phyloP scores from a whole-genome alignment of 1,140 invertebrate species.

The Epicauta chinensis region DNA sequence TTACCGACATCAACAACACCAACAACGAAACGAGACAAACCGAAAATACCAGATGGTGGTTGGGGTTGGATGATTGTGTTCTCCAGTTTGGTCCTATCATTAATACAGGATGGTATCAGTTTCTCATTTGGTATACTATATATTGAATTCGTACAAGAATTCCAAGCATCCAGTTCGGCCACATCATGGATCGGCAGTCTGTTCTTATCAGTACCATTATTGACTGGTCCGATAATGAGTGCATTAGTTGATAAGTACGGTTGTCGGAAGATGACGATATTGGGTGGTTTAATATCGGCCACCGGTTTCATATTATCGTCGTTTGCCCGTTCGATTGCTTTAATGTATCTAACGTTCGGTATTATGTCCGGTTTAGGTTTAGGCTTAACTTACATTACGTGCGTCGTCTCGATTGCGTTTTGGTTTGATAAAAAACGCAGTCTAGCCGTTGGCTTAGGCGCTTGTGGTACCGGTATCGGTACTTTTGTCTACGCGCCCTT shows the following conservation, averaged over 20 bases:
- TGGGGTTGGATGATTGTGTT: slow-evolving; percentile 88
- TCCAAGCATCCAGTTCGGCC: slow-evolving; percentile 70
- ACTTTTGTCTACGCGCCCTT: slow-evolving; percentile 80
- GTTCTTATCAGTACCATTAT: slow-evolving; percentile 80
- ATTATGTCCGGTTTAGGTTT: slow-evolving; percentile 79
- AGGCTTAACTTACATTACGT: slow-evolving; percentile 82
- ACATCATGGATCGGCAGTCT: slow-evolving; percentile 85
- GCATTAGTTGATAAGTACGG: slow-evolving; percentile 83
- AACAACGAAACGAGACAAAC: slow-evolving; percentile 36
- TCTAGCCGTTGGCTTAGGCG: slow-evolving; percentile 86
- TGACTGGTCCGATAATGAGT: slow-evolving; percentile 81
- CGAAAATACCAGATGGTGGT: slow-evolving; percentile 60
- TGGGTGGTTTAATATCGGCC: slow-evolving; percentile 68
- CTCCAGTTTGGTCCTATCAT: slow-evolving; percentile 76
- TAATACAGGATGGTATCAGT: slow-evolving; percentile 93
- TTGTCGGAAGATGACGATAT: slow-evolving; percentile 76
- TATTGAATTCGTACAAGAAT: slow-evolving; percentile 80
- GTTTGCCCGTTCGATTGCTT: slow-evolving; percentile 62
- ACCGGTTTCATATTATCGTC: slow-evolving; percentile 76
- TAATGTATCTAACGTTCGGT: slow-evolving; percentile 81
- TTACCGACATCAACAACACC: neutral
- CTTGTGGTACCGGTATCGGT: slow-evolving; percentile 82
- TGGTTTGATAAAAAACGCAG: slow-evolving; percentile 93
- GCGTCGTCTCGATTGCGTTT: slow-evolving; percentile 88
- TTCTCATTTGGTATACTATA: slow-evolving; percentile 90